Conservation (phyloP, 2,888 invertebrate genomes). For the Clostera curtula region DNA sequence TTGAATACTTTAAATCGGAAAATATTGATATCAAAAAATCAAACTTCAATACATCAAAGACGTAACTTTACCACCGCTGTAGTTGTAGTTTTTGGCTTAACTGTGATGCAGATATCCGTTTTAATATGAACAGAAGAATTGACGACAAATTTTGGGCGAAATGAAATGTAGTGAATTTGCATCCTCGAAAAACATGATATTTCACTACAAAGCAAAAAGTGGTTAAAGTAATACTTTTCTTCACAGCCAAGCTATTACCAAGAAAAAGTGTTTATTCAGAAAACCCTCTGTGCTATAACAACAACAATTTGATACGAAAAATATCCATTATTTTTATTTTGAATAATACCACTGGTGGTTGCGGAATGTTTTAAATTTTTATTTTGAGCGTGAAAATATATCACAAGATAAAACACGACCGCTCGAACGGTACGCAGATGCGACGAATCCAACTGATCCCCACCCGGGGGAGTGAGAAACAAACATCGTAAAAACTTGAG, state of each 20-base stretch:
- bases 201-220: too few relatives aligned
- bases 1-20: too few relatives aligned
- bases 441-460: slow-evolving; percentile 48
- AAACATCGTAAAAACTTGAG: slow-evolving; percentile 58
- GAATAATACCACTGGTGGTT: slow-evolving; percentile 19
- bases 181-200: too few relatives aligned
- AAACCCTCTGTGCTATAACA: slow-evolving; percentile 5
- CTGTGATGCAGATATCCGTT: too few relatives aligned
- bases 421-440: slow-evolving; percentile 53
- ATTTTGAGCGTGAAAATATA: slow-evolving; percentile 28
- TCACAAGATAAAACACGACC: slow-evolving; percentile 42
- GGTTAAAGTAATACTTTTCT: slow-evolving; percentile 2
- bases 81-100: too few relatives aligned
- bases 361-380: slow-evolving; percentile 20
- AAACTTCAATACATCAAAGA: too few relatives aligned
- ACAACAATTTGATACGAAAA: slow-evolving; percentile 8
- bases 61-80: too few relatives aligned
- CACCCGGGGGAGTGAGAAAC: slow-evolving; percentile 37
- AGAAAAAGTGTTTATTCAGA: slow-evolving; percentile 2
- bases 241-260: too few relatives aligned
- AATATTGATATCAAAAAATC: too few relatives aligned
- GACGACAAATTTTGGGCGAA: too few relatives aligned
- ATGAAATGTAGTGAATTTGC: too few relatives aligned
- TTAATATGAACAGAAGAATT: too few relatives aligned
- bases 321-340: slow-evolving; percentile 20